These are phyloP conservation scores for Hystrix brachyura DNA, from an alignment of 2,113 vertebrate species.

Conservation along the genomic window DNA sequence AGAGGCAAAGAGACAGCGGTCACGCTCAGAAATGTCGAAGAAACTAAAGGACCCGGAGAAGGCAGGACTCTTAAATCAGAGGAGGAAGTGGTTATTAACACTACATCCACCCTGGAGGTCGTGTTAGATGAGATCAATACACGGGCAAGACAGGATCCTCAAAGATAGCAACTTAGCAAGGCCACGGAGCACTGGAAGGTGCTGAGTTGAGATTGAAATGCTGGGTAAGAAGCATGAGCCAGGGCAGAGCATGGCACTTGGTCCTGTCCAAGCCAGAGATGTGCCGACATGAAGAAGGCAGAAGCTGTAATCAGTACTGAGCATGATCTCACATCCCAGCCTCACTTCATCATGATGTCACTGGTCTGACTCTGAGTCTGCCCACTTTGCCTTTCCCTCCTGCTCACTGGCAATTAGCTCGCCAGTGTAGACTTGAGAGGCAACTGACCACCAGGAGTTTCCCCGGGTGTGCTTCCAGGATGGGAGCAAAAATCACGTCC, in stretches of 20 bases:
- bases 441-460: not conserved
- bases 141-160: not conserved
- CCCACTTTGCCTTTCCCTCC: not conserved
- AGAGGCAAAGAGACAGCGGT: not conserved
- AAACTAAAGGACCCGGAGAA: not conserved
- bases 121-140: no score
- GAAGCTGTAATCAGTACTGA: not conserved
- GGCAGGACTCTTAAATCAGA: not conserved
- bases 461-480: not conserved
- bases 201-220: accelerated
- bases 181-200: accelerated
- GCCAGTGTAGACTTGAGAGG: not conserved
- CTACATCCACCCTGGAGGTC: not conserved
- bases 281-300: not conserved
- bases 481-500: not conserved
- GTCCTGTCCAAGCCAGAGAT: not conserved
- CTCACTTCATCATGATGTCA: no score
- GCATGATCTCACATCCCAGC: not conserved
- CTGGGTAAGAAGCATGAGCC: not conserved
- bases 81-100: no score
- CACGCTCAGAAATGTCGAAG: not conserved
- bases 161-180: not conserved
- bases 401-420: not conserved
- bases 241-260: not conserved
- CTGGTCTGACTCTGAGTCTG: not conserved